Evolutionary conservation across 2,113 vertebrate species (phyloP).

Genomic region (Amblyopsis rosae): DNA sequence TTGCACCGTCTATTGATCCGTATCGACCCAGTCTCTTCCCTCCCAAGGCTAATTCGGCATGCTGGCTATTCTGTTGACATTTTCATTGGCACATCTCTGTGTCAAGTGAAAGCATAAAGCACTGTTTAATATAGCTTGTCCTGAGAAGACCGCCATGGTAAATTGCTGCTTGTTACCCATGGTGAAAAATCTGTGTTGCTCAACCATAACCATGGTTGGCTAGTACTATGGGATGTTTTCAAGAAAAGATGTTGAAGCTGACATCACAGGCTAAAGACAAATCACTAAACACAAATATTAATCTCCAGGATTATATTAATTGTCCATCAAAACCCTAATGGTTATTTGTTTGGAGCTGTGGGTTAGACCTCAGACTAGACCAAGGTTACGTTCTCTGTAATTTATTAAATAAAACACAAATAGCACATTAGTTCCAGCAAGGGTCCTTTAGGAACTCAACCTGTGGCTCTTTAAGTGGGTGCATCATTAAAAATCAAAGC

Average conservation of each 20-base stretch:
- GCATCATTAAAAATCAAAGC: too few relatives aligned
- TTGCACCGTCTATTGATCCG: slow-evolving; percentile 47
- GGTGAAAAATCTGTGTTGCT: slow-evolving; percentile 5
- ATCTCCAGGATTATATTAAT: too few relatives aligned
- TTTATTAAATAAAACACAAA: background rate
- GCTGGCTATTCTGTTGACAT: slow-evolving; percentile 53
- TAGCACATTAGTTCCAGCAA: too few relatives aligned
- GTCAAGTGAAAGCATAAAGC: slow-evolving; percentile 46
- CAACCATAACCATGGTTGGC: background rate
- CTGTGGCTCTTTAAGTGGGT: too few relatives aligned
- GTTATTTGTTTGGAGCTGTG: background rate
- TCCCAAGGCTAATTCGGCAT: slow-evolving; percentile 50
- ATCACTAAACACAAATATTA: too few relatives aligned
- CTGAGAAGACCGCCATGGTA: background rate
- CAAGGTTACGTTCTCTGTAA: background rate
- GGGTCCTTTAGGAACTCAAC: too few relatives aligned
- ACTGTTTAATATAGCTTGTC: slow-evolving; percentile 20
- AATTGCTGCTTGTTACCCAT: slow-evolving; percentile 14
- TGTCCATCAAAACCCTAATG: too few relatives aligned
- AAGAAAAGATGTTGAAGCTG: background rate
- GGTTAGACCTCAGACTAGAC: background rate
- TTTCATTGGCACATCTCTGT: slow-evolving; percentile 55
- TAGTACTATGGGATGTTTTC: background rate
- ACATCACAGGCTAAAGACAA: background rate
- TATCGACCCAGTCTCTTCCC: slow-evolving; percentile 50